phyloP scores from a whole-genome alignment of 2,888 invertebrate genomes.

The Leptarthrus brevirostris region DNA sequence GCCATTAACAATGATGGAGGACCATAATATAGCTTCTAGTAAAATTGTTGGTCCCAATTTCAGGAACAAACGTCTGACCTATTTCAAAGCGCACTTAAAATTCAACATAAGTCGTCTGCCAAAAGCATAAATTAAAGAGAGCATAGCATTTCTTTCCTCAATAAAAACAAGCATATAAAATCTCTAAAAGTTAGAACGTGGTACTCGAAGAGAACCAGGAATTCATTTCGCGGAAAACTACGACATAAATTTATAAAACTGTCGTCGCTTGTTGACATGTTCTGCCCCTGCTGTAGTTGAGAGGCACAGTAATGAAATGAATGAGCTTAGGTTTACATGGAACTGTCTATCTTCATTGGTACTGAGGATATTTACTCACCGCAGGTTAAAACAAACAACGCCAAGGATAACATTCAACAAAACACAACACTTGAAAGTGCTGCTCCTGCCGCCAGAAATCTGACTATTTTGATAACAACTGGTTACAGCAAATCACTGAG shows the following conservation, averaged over 20 bases:
- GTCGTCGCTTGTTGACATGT: constrained; percentile 19
- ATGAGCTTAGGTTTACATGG: background rate
- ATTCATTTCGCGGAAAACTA: constrained; percentile 21
- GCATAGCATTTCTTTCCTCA: too few species aligned
- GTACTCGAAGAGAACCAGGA: constrained; percentile 20
- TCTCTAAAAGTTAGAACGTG: background rate
- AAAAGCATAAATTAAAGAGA: too few species aligned
- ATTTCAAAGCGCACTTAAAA: too few species aligned
- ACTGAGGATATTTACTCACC: constrained; percentile 16
- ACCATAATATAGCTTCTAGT: too few species aligned
- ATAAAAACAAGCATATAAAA: too few species aligned
- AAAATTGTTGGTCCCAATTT: too few species aligned
- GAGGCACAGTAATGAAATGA: background rate
- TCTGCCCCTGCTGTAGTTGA: background rate
- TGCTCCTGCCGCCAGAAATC: constrained; percentile 33
- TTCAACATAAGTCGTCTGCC: too few species aligned
- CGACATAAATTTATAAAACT: constrained; percentile 35
- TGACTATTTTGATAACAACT: background rate
- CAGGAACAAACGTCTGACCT: too few species aligned
- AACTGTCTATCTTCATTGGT: constrained; percentile 30
- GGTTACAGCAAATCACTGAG: background rate
- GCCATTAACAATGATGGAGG: too few species aligned
- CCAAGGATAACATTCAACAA: background rate
- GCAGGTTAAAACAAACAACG: constrained; percentile 37
- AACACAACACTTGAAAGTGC: background rate